Evolutionary conservation across 2,888 invertebrate species (phyloP), one percentile per base, ranked within the genome.

Genomic region (Vanessa cardui): DNA sequence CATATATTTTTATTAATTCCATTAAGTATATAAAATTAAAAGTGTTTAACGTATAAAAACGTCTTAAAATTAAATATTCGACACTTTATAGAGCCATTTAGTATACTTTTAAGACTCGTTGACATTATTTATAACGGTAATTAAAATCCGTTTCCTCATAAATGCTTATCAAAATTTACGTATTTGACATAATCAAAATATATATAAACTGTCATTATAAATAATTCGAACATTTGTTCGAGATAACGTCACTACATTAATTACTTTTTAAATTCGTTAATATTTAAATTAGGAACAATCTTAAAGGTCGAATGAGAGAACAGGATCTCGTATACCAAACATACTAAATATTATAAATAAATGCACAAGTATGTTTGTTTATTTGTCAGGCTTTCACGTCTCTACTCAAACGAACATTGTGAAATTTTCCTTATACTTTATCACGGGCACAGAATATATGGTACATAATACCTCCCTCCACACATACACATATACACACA

Each of bases 91-190:
- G 46, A 49, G 31, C 60, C 69, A 65, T 69, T 67, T 66, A 63
- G 59, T 45, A 52, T 39, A 60, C 50, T 63, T 69, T 72, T 68
- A 64, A 68, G 54, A 65, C 67, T 44, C 69, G 71, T 67, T 72
- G 66, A 65, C 62, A 62, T 69, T 63, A 69, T 71, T 72, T 72
- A 72, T 66, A 58, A 33, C 47, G 31, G 58, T 63, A 58, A 67
- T 72, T 71, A 69, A 70, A 69, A 66, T 67, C 26, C 52, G 44
- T 69, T 61, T 46, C n/a, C 61, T 12, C 66, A 70, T 66, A 70
- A 72, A 66, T 64, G 50, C 56, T 59, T 63, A 49, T 65, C 50
- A 59, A 62, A 52, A 64, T 65, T 62, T 69, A 68, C 63, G 47
- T 49, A 59, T 59, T 18, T 18, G 39, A 56, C 56, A 39, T 56